Conservation (phyloP, 2,113 vertebrate genomes). For the Microtus pennsylvanicus region DNA sequence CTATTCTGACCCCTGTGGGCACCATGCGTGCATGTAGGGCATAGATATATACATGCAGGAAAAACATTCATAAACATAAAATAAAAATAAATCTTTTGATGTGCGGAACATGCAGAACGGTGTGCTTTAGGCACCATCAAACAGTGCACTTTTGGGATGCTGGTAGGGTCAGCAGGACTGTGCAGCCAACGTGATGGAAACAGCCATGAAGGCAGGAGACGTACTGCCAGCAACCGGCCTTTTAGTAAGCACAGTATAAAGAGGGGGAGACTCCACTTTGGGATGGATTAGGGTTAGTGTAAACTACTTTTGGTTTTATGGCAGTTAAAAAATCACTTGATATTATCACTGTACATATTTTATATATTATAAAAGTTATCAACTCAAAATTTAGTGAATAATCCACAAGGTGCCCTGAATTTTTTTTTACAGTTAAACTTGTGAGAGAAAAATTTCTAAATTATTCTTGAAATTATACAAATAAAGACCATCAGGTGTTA, state of each 20-base stretch:
- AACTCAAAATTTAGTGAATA: background rate
- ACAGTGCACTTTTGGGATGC: background rate
- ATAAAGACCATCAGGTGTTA: background rate
- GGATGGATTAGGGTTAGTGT: background rate
- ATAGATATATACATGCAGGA: background rate
- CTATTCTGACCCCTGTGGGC: background rate
- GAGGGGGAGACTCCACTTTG: too few species aligned
- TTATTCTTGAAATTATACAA: background rate
- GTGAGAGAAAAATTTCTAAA: background rate
- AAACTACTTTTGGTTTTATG: background rate
- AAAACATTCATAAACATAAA: background rate
- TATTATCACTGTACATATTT: background rate
- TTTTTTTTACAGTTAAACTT: background rate
- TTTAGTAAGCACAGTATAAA: too few species aligned
- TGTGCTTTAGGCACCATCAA: background rate
- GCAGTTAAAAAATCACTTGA: background rate
- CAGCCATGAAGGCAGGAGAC: background rate
- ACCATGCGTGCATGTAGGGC: background rate
- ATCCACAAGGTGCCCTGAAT: background rate
- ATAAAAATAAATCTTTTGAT: background rate
- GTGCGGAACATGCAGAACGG: background rate
- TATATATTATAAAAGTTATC: background rate
- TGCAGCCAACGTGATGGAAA: fast-evolving
- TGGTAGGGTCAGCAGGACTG: too few species aligned
- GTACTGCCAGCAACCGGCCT: background rate